Evolutionary conservation across 2,797 vertebrate species (phyloP).

Genomic region (Eospalax fontanierii): DNA sequence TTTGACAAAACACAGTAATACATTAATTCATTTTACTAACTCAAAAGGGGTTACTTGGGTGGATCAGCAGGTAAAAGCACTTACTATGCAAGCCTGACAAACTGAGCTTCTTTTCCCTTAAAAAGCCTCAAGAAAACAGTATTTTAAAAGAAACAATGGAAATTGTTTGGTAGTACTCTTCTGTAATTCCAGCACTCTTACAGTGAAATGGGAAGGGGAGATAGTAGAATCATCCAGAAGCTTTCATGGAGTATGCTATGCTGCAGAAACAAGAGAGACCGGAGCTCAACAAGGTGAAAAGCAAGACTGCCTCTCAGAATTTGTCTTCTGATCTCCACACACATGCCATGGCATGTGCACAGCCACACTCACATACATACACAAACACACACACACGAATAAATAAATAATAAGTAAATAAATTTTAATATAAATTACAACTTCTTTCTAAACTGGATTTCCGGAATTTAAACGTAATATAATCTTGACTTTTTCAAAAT

Average conservation of each 20-base stretch:
- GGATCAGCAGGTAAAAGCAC: not conserved
- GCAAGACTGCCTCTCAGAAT: not conserved
- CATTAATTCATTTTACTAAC: slow-evolving; percentile 11
- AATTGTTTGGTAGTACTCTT: not conserved
- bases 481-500: slow-evolving; percentile 41
- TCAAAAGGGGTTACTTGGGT: not conserved
- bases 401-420: not conserved
- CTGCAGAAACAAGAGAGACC: not conserved
- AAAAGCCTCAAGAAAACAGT: not conserved
- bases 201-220: not conserved
- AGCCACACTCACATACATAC: not conserved
- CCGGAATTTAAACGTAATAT: slow-evolving; percentile 43
- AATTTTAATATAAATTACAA: not conserved
- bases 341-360: not conserved
- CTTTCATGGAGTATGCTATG: not conserved
- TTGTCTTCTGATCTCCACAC: not conserved
- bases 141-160: too few relatives aligned
- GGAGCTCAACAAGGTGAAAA: not conserved
- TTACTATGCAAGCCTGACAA: not conserved
- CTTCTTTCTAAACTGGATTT: not conserved
- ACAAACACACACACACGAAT: not conserved
- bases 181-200: not conserved
- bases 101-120: not conserved
- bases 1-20: not conserved
- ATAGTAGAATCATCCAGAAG: not conserved